These are phyloP conservation scores for Drosophila longiperda DNA, from an alignment of 2,888 invertebrate species.

Conservation along the genomic window DNA sequence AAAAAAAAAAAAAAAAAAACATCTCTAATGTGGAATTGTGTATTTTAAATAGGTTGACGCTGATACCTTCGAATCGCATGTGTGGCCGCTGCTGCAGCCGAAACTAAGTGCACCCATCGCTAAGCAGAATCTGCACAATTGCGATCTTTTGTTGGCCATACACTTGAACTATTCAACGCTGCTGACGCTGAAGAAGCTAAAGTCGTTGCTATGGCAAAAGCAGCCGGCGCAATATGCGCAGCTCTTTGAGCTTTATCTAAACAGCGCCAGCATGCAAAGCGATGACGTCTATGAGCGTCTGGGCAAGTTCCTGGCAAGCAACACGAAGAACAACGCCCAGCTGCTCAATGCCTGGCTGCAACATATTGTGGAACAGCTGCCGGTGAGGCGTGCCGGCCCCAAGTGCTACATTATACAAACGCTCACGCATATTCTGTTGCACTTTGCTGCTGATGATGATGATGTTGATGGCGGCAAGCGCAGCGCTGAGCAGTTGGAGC, in stretches of 20 bases:
- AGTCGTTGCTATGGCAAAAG: conserved; percentile 45
- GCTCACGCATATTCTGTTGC: conserved; percentile 23
- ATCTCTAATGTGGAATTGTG: neutral
- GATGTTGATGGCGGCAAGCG: neutral
- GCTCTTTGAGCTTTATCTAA: conserved; percentile 52
- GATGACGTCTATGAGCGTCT: conserved; percentile 27
- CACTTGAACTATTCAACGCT: conserved; percentile 37
- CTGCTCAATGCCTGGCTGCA: conserved; percentile 41
- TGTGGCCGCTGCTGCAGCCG: conserved; percentile 53
- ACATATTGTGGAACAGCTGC: conserved; percentile 23
- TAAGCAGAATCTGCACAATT: conserved; percentile 21
- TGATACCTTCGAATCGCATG: conserved; percentile 15
- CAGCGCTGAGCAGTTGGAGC: conserved; percentile 2
- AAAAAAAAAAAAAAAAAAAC: neutral
- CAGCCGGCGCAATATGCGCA: conserved; percentile 33
- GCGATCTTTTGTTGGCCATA: conserved; percentile 50
- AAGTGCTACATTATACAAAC: conserved; percentile 44
- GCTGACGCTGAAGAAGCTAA: conserved; percentile 28
- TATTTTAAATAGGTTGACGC: conserved; percentile 16
- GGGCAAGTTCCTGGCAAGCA: conserved; percentile 40
- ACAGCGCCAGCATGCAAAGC: conserved; percentile 18
- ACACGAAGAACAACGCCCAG: neutral
- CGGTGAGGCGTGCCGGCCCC: conserved; percentile 19
- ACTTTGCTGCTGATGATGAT: neutral
- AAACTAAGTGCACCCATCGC: conserved; percentile 40